Percentiles rank a stretch among this genome's conserved stretches.
Evolutionary conservation across 2,113 vertebrate species (phyloP).

Genomic region (Lagopus muta): DNA sequence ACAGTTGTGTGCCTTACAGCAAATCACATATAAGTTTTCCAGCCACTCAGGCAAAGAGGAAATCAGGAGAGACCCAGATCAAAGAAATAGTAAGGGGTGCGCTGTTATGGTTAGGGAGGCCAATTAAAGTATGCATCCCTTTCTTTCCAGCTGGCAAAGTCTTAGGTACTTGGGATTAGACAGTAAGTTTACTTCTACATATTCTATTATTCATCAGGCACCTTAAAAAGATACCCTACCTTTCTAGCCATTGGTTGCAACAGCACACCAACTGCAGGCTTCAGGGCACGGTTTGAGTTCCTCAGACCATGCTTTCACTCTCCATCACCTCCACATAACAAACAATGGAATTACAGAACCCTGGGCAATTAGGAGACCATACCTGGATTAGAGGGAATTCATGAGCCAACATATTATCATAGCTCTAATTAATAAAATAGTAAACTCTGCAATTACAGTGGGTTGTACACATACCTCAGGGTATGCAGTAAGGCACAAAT

Average conservation of each 20-base stretch:
- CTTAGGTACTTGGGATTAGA: not conserved
- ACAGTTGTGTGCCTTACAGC: conserved; percentile 27
- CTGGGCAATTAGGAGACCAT: not conserved
- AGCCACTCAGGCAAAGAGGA: not conserved
- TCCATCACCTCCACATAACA: not conserved
- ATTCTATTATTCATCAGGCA: not conserved
- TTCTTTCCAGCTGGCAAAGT: conserved; percentile 36
- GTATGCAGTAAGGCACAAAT: conserved; percentile 57
- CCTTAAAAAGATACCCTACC: not conserved
- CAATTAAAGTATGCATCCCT: not conserved
- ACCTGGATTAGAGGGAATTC: conserved; percentile 22
- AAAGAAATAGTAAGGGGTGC: conserved; percentile 2
- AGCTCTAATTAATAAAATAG: conserved; percentile 63
- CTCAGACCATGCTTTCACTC: not conserved
- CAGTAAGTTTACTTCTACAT: not conserved
- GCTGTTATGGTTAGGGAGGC: conserved; percentile 9
- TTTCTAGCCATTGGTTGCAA: not conserved
- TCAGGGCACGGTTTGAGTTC: not conserved
- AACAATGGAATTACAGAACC: not conserved
- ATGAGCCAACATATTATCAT: conserved; percentile 53
- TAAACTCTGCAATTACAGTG: conserved; percentile 58
- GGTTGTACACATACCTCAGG: conserved; percentile 54
- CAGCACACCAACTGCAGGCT: not conserved
- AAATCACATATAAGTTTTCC: not conserved
- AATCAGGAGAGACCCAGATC: conserved; percentile 35